phyloP scores from a whole-genome alignment of 2,113 vertebrate species.

The Excalfactoria chinensis region DNA sequence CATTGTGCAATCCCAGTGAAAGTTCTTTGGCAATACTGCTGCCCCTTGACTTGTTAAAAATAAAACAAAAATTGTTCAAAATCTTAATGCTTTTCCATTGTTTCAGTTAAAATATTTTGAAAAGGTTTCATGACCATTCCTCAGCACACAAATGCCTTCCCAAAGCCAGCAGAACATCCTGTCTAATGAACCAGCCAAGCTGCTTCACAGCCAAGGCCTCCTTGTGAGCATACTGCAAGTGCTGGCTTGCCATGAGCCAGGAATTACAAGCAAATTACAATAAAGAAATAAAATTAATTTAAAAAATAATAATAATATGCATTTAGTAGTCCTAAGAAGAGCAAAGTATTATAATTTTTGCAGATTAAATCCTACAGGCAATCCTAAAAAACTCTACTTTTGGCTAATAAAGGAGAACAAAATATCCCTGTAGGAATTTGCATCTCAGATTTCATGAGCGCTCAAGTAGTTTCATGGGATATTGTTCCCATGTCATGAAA shows the following conservation, averaged over 20 bases:
- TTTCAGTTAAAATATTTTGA: neutral
- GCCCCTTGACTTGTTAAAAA: neutral
- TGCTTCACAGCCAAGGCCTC: neutral
- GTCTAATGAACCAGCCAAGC: neutral
- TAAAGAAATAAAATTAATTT: neutral
- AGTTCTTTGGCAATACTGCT: neutral
- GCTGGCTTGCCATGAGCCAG: neutral
- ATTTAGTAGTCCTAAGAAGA: neutral
- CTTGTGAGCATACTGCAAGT: neutral
- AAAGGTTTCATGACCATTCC: neutral
- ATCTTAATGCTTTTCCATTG: neutral
- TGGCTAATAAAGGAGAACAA: neutral
- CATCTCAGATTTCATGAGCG: neutral
- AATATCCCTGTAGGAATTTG: neutral
- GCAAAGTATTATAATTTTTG: neutral
- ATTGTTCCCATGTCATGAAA: neutral
- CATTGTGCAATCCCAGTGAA: neutral
- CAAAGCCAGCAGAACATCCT: neutral
- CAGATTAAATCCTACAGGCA: neutral
- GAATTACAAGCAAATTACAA: neutral
- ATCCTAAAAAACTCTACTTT: neutral
- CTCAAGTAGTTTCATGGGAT: neutral
- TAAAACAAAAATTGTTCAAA: neutral
- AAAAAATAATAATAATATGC: fast-evolving
- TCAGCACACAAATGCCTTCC: neutral